Evolutionary conservation across 2,888 invertebrate genomes (phyloP).

Genomic region (Conistra vaccinii): DNA sequence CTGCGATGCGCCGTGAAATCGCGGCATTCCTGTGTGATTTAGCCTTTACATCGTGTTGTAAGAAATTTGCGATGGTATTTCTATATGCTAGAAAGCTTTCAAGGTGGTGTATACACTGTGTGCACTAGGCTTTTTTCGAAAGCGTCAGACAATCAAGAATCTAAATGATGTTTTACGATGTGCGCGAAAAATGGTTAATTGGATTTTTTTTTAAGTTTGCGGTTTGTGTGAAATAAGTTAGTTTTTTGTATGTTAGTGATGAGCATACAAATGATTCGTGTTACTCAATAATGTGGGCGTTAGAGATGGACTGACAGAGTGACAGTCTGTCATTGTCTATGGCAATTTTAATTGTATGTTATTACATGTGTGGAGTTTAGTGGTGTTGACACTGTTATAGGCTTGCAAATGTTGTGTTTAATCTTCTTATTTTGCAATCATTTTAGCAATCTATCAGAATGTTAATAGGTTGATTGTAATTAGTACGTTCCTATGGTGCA

Average conservation of each 20-base stretch:
- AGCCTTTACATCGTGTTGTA: constrained; percentile 63
- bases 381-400: constrained; percentile 3
- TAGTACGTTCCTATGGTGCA: background rate
- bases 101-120: constrained; percentile 29
- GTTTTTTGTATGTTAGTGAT: background rate
- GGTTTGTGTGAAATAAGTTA: constrained; percentile 13
- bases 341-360: constrained; percentile 36
- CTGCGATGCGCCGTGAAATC: constrained; percentile 56
- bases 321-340: constrained; percentile 35
- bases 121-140: constrained; percentile 25
- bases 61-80: constrained; percentile 60
- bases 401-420: background rate
- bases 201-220: constrained; percentile 12
- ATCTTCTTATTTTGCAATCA: background rate
- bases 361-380: background rate
- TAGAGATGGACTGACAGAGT: constrained; percentile 13
- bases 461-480: background rate
- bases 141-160: constrained; percentile 12
- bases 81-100: constrained; percentile 54
- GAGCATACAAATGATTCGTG: background rate
- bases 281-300: constrained; percentile 38
- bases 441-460: constrained; percentile 5
- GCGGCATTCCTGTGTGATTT: constrained; percentile 59
- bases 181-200: constrained; percentile 31
- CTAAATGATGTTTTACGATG: constrained; percentile 16